Evolutionary conservation across 1,140 invertebrate species (phyloP).

Genomic region (Bicyclus anynana): DNA sequence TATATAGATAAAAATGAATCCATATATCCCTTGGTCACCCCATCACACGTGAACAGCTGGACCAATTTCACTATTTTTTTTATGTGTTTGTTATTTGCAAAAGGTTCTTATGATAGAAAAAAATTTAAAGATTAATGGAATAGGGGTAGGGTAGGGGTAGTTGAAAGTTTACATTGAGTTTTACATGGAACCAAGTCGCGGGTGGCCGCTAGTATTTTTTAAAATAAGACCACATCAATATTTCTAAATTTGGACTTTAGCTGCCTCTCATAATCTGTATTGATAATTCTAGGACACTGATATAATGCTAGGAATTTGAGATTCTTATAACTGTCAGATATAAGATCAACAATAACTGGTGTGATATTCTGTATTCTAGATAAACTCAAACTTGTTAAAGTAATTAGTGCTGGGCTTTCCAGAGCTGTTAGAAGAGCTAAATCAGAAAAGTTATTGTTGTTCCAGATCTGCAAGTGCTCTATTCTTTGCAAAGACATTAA

Average conservation of each 20-base stretch:
- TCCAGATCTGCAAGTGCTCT: conserved; percentile 67
- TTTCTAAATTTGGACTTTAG: conserved; percentile 66
- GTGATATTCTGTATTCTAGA: conserved; percentile 64
- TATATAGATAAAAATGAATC: too few species aligned
- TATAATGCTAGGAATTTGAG: conserved; percentile 68
- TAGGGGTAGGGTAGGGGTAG: too few species aligned
- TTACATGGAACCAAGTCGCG: too few species aligned
- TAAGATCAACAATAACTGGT: conserved; percentile 54
- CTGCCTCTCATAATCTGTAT: conserved; percentile 67
- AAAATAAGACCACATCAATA: conserved; percentile 67
- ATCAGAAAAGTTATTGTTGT: conserved; percentile 65
- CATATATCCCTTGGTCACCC: too few species aligned
- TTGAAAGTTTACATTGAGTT: too few species aligned
- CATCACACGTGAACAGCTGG: too few species aligned
- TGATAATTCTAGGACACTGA: conserved; percentile 62
- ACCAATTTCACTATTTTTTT: too few species aligned
- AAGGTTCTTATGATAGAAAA: too few species aligned
- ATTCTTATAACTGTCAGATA: conserved; percentile 65
- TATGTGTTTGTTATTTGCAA: too few species aligned
- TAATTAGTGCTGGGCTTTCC: conserved; percentile 39
- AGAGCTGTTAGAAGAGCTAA: conserved; percentile 47
- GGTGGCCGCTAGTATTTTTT: conserved; percentile 19
- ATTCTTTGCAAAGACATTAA: conserved; percentile 48
- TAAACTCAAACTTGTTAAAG: conserved; percentile 60
- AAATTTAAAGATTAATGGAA: too few species aligned